phyloP scores from a whole-genome alignment of 2,888 invertebrate species.

The Patella caerulea region DNA sequence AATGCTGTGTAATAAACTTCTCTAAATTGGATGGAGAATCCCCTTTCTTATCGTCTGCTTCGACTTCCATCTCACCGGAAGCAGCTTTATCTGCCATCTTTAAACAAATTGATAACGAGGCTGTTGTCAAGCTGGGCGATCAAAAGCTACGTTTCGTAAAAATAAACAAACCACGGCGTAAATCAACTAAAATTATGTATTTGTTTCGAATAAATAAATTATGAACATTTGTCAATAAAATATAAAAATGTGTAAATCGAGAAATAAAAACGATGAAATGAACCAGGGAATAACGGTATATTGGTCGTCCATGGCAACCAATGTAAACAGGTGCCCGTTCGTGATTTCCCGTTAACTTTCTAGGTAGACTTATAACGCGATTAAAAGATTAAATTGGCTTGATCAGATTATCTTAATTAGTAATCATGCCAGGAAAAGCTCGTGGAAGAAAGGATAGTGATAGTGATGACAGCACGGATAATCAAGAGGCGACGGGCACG shows the following conservation, averaged over 20 bases:
- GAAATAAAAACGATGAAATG: no score
- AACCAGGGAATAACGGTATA: background rate
- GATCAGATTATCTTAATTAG: conserved; percentile 22
- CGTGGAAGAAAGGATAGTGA: conserved; percentile 44
- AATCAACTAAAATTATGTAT: background rate
- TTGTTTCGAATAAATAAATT: background rate
- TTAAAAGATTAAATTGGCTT: background rate
- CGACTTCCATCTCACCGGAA: conserved; percentile 11
- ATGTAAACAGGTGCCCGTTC: conserved; percentile 31
- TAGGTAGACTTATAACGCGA: background rate
- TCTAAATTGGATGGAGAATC: conserved; percentile 38
- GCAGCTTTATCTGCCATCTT: conserved; percentile 39
- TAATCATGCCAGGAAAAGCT: conserved; percentile 41
- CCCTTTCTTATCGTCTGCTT: conserved; percentile 26
- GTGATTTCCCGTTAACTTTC: background rate
- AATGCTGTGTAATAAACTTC: conserved; percentile 56
- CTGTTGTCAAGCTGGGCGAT: conserved; percentile 5
- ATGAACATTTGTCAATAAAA: background rate
- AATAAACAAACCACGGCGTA: background rate
- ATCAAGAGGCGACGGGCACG: conserved; percentile 49
- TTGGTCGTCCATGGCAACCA: background rate
- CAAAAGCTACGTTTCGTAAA: background rate
- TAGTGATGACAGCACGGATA: conserved; percentile 54
- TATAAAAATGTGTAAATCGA: background rate
- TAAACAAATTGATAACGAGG: conserved; percentile 35